Percentiles rank a stretch among this genome's conserved stretches.
These are phyloP conservation scores for Limnephilus auricula DNA, from an alignment of 2,888 invertebrate species.

Conservation along the genomic window DNA sequence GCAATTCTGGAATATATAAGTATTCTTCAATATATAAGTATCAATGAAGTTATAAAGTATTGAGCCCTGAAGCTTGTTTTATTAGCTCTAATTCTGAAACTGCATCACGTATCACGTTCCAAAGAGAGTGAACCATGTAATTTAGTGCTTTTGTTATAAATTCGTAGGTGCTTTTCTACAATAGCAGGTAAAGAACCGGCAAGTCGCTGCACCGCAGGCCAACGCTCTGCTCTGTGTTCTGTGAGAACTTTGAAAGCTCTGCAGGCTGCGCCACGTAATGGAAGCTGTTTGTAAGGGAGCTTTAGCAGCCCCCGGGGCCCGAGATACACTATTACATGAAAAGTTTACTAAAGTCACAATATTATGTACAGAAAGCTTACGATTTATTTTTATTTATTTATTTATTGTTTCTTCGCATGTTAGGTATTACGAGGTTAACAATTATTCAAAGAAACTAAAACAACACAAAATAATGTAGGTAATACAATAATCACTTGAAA, in stretches of 20 bases:
- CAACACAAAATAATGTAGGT: no score
- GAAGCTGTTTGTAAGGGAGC: conserved; percentile 16
- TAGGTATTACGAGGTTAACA: no score
- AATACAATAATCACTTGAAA: no score
- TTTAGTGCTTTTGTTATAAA: conserved; percentile 7
- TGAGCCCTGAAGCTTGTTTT: background rate
- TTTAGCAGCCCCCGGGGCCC: background rate
- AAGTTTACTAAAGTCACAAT: background rate
- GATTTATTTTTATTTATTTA: no score
- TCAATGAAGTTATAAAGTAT: background rate
- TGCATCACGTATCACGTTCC: background rate
- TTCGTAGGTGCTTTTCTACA: background rate
- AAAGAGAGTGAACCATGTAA: background rate
- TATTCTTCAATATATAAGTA: no score
- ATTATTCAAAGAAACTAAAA: no score
- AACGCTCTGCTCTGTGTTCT: background rate
- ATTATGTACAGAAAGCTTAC: background rate
- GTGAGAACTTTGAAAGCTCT: conserved; percentile 11
- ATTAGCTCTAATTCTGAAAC: background rate
- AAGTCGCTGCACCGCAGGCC: background rate
- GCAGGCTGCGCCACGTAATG: conserved; percentile 9
- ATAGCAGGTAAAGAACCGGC: background rate
- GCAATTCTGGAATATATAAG: no score
- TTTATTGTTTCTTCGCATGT: no score
- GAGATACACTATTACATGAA: background rate